These are phyloP conservation scores for Crenichthys baileyi DNA, from an alignment of 2,797 vertebrate species.

Conservation along the genomic window DNA sequence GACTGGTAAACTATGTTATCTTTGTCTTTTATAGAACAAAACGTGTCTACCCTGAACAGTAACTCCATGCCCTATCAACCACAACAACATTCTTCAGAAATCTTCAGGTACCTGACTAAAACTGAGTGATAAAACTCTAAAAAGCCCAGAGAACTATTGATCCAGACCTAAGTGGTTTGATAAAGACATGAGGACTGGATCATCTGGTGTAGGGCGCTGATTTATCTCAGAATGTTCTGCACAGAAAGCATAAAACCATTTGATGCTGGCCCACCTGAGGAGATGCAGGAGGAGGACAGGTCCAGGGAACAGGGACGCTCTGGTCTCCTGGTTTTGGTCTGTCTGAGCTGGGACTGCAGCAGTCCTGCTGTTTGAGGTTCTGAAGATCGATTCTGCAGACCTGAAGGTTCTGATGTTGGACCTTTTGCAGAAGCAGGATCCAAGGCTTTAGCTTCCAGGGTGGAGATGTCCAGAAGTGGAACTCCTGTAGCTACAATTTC, in stretches of 20 bases:
- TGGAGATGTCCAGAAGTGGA: background rate
- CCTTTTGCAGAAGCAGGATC: background rate
- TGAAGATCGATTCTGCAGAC: background rate
- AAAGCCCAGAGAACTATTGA: too few relatives aligned
- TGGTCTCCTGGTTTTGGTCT: constrained; percentile 80
- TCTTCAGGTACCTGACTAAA: too few relatives aligned
- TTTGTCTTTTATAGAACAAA: too few relatives aligned
- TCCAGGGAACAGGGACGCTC: constrained; percentile 93
- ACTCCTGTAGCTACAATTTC: background rate
- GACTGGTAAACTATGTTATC: too few relatives aligned
- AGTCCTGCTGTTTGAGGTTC: constrained; percentile 10
- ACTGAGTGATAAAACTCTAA: too few relatives aligned
- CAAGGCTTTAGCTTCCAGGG: constrained; percentile 1
- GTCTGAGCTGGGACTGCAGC: constrained; percentile 32
- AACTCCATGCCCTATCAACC: too few relatives aligned
- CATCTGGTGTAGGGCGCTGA: background rate
- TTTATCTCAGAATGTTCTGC: background rate
- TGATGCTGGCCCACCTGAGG: constrained; percentile 48
- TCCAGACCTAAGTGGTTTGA: too few relatives aligned
- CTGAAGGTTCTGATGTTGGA: constrained; percentile 7
- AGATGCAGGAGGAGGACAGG: constrained; percentile 82
- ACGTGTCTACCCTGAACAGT: too few relatives aligned
- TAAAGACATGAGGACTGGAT: background rate
- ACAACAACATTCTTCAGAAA: too few relatives aligned
- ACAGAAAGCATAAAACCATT: background rate